Base-by-base conservation (phyloP, 2,888 invertebrate genomes). In the Amphipyra tragopoginis region DNA sequence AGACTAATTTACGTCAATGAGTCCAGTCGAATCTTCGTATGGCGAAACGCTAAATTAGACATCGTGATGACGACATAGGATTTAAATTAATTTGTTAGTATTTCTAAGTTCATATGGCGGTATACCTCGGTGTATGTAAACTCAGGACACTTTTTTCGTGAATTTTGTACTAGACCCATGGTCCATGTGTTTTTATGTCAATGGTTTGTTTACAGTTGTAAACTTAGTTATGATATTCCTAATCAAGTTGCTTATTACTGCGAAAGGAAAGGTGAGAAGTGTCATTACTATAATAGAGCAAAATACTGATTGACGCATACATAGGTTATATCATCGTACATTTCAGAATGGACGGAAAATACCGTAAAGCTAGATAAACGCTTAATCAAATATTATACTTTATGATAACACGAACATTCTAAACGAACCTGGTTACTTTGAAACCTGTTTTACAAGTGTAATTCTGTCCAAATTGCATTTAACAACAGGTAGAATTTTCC, bases 311-410 rank as follows among this genome's bases (percentile, higher is more conserved):
- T 45, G 49, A 14, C n/a, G 2, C 13, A 15, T 13, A 45, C 8
- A 49, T 21, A 33, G 2, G 42, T 36, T 36, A n/a, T 38, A 21
- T 6, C 47, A 53, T 21, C 39, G 14, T 21, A 15, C 1, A n/a
- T 48, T 58, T 38, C 8, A 40, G n/a, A 53, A 39, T 29, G 42
- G 7, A 33, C n/a, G 60, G 65, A 70, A 56, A 65, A 49, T 52
- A 47, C 55, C 65, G 11, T 38, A 26, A 38, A 33, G 33, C 21
- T 33, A 65, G 52, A 60, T 55, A 50, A 42, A 50, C 34, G 26
- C 26, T 45, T 7, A 44, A 55, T 51, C 48, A 65, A 49, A 49
- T 59, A 68, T 21, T 59, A 29, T 5, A 29, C 29, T 29, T 29
- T 7, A 29, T 7, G 29, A 29, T 29, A 29, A 29, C 29, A 29